These are phyloP conservation scores for Rhimphoctona megacephalus DNA, from an alignment of 2,888 invertebrate species.

Conservation along the genomic window DNA sequence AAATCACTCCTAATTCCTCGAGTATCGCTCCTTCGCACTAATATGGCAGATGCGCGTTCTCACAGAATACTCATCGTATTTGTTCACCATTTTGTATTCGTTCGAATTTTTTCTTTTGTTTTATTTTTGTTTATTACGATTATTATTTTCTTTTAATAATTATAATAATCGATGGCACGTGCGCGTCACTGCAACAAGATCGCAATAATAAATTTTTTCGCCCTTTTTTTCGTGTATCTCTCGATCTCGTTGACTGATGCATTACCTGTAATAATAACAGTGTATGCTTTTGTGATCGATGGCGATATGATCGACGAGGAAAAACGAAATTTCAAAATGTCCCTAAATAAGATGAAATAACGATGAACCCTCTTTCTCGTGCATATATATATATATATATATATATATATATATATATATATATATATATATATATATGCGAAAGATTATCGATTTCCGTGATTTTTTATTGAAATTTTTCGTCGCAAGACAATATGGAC, in stretches of 20 bases:
- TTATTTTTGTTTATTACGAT: conserved; percentile 23
- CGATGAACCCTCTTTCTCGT: conserved; percentile 31
- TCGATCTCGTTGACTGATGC: conserved; percentile 30
- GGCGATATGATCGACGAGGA: conserved; percentile 18
- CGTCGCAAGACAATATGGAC: conserved; percentile 37
- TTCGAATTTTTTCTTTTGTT: conserved; percentile 17
- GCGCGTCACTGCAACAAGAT: conserved; percentile 69
- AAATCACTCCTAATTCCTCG: conserved; percentile 32
- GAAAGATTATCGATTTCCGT: conserved; percentile 19
- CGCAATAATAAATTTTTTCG: conserved; percentile 51
- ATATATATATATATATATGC: conserved; percentile 36
- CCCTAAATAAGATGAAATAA: conserved; percentile 15
- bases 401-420: conserved; percentile 29
- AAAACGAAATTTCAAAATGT: conserved; percentile 37
- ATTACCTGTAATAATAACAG: conserved; percentile 33
- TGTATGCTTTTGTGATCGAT: conserved; percentile 10
- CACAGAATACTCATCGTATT: conserved; percentile 60
- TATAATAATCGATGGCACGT: conserved; percentile 68
- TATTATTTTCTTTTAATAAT: conserved; percentile 29
- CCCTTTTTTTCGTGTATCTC: conserved; percentile 8
- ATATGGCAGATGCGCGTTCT: conserved; percentile 68
- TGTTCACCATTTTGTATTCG: conserved; percentile 30
- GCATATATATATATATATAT: conserved; percentile 28
- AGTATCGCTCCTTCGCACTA: conserved; percentile 54
- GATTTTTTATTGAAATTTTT: conserved; percentile 10